A percentile compares a stretch with the other conserved stretches of the same genome.
These are phyloP conservation scores for Euzetes globulus DNA, from an alignment of 2,888 invertebrate species.

Conservation along the genomic window DNA sequence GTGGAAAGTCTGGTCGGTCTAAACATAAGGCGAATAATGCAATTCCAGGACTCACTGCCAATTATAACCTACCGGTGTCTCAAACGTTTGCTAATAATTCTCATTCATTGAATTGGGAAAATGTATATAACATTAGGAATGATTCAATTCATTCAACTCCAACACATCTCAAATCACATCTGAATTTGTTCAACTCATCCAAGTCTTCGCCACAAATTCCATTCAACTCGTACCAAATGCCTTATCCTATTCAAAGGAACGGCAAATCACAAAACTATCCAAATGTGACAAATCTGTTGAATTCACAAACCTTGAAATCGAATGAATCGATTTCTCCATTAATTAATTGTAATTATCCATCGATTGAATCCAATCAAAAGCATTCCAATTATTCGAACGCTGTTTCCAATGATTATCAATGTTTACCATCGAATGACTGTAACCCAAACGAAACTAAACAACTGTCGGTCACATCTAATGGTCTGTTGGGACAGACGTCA, in stretches of 20 bases:
- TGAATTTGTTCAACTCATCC: not conserved
- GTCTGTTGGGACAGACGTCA: not conserved
- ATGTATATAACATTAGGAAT: not conserved
- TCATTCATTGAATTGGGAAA: not conserved
- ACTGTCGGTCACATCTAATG: not conserved
- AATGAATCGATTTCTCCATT: not conserved
- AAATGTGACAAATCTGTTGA: constrained; percentile 3
- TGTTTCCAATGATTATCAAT: not conserved
- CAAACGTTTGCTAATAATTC: not conserved
- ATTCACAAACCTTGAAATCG: not conserved
- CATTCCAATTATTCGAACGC: not conserved
- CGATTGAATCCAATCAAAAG: not conserved
- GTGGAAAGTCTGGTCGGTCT: not conserved
- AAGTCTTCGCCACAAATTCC: not conserved
- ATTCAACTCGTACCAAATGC: not conserved
- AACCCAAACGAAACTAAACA: not conserved
- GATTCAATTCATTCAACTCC: not conserved
- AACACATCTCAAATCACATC: not conserved
- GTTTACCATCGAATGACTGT: not conserved
- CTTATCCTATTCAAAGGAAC: not conserved
- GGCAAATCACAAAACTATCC: not conserved
- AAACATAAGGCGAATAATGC: not conserved
- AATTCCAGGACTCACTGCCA: not conserved
- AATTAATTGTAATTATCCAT: not conserved
- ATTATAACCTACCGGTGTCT: not conserved